Conservation (phyloP, 2,888 invertebrate genomes). For the Polydrusus pterygomalis region DNA sequence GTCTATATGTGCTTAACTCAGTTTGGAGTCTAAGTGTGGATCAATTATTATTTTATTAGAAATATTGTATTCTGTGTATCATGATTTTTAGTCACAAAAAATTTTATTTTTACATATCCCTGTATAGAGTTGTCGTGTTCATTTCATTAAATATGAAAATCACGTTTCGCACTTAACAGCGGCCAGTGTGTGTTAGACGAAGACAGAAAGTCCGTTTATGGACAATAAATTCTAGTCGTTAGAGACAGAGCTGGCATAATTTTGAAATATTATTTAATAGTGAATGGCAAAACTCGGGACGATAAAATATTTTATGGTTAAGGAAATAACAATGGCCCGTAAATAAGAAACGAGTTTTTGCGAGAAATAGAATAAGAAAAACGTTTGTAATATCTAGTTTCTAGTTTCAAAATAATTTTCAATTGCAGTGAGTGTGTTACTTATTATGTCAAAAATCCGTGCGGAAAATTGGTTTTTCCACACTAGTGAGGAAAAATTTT, state of each 20-base stretch:
- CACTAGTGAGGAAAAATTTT: no score
- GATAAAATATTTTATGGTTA: conserved; percentile 40
- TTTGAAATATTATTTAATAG: conserved; percentile 25
- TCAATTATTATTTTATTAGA: no score
- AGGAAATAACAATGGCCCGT: conserved; percentile 5
- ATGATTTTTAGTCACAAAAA: no score
- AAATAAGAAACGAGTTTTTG: neutral
- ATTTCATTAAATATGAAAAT: conserved; percentile 20
- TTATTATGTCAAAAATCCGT: no score
- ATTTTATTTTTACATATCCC: no score
- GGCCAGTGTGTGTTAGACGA: neutral
- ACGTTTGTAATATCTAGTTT: no score
- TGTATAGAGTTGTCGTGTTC: neutral
- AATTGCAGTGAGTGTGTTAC: no score
- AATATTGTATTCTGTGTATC: no score
- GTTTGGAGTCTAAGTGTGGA: no score
- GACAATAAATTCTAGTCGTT: conserved; percentile 40
- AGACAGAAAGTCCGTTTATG: conserved; percentile 21
- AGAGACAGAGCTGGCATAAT: conserved; percentile 27
- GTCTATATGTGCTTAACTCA: no score
- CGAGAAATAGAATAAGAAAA: neutral
- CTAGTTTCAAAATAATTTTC: no score
- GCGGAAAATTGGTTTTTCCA: no score
- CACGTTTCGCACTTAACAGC: neutral
- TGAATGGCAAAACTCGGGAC: conserved; percentile 27